These are phyloP conservation scores for Pyralis farinalis DNA, from an alignment of 2,888 invertebrate species.

Conservation along the genomic window DNA sequence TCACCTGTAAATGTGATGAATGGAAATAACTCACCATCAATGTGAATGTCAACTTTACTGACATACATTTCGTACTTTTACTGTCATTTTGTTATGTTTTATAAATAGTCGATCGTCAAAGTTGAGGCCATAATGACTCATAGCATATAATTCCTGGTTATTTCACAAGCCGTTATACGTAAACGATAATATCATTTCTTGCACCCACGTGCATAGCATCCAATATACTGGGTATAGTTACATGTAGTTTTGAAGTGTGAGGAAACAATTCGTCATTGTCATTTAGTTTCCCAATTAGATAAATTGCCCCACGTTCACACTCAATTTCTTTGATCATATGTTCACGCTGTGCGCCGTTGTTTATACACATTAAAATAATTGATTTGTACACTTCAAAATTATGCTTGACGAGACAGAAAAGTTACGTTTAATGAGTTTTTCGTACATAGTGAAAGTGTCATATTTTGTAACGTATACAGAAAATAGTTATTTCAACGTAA, in stretches of 20 bases:
- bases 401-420: too few species aligned
- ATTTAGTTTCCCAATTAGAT: conserved; percentile 62
- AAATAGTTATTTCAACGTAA: too few species aligned
- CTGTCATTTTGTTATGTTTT: conserved; percentile 1
- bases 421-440: too few species aligned
- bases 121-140: conserved; percentile 36
- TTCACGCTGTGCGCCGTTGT: not conserved
- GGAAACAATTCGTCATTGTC: conserved; percentile 71
- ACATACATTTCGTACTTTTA: not conserved
- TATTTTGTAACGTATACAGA: too few species aligned
- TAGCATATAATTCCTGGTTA: conserved; percentile 31
- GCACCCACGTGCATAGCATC: conserved; percentile 42
- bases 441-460: too few species aligned
- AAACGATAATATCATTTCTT: conserved; percentile 39
- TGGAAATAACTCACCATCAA: too few species aligned
- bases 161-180: conserved; percentile 47
- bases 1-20: too few species aligned
- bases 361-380: too few species aligned
- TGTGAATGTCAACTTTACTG: too few species aligned
- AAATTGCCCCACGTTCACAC: conserved; percentile 19
- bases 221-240: conserved; percentile 43
- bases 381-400: too few species aligned
- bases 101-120: conserved; percentile 12
- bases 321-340: not conserved
- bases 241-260: conserved; percentile 36